phyloP scores from a whole-genome alignment of 2,888 invertebrate species.

The Baronia brevicornis region DNA sequence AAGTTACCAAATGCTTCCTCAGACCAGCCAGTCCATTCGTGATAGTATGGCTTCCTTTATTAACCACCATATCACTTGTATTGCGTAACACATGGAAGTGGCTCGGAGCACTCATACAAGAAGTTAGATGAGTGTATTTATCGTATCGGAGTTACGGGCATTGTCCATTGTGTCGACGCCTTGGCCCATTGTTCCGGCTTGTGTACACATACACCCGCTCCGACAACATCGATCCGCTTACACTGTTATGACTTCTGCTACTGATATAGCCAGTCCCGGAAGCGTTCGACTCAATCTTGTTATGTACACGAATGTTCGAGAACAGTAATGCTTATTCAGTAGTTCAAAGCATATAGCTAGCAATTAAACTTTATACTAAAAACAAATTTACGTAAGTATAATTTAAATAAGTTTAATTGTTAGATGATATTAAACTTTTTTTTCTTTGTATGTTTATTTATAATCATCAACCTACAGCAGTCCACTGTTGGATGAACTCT shows the following conservation, averaged over 20 bases:
- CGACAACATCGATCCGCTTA: slow-evolving; percentile 51
- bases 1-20: background rate
- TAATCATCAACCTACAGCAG: too few relatives aligned
- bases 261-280: slow-evolving; percentile 20
- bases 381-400: too few relatives aligned
- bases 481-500: too few relatives aligned
- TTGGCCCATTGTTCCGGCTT: slow-evolving; percentile 58
- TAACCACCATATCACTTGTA: slow-evolving; percentile 20
- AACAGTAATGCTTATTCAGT: too few relatives aligned
- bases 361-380: too few relatives aligned
- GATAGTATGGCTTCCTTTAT: slow-evolving; percentile 9
- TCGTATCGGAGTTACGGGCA: slow-evolving; percentile 56
- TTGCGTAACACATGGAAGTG: slow-evolving; percentile 44
- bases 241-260: slow-evolving; percentile 46
- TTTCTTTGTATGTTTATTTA: too few relatives aligned
- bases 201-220: slow-evolving; percentile 42
- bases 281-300: slow-evolving; percentile 4
- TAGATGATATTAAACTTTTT: too few relatives aligned
- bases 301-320: too few relatives aligned
- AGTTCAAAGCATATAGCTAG: too few relatives aligned
- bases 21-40: background rate
- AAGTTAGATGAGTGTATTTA: slow-evolving; percentile 56
- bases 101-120: slow-evolving; percentile 46
- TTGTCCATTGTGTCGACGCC: slow-evolving; percentile 71
- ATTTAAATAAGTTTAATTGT: too few relatives aligned